phyloP scores from a whole-genome alignment of 2,113 vertebrate species.

The Urocitellus parryii region DNA sequence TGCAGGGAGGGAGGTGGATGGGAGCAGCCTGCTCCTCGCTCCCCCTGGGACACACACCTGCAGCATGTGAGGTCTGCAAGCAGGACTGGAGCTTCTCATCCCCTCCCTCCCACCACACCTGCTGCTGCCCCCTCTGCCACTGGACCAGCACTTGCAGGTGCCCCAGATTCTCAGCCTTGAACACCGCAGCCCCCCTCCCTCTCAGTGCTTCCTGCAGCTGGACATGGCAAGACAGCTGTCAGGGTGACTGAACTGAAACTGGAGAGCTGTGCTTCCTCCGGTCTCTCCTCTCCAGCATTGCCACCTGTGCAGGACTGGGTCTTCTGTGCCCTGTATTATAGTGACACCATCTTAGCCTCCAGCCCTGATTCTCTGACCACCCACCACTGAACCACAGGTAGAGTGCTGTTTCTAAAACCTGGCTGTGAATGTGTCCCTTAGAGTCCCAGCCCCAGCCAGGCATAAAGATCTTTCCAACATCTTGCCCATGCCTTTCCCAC shows the following conservation, averaged over 20 bases:
- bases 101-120: too few relatives aligned
- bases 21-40: fast-evolving
- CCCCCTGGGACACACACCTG: background rate
- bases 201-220: background rate
- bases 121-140: background rate
- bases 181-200: fast-evolving
- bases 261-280: background rate
- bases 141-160: background rate
- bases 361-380: background rate
- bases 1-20: too few relatives aligned
- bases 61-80: background rate
- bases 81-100: too few relatives aligned
- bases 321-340: background rate
- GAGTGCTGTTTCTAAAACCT: background rate
- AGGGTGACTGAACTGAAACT: background rate
- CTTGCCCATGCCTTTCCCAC: background rate
- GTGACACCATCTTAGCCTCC: background rate
- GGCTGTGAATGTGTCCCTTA: too few relatives aligned
- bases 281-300: background rate
- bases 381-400: background rate
- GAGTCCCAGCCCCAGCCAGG: too few relatives aligned
- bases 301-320: background rate
- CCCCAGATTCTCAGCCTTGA: background rate
- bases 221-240: background rate
- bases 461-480: fast-evolving